Evolutionary conservation across 64 coral and sea anemone genomes (phyloP), one percentile per base, ranked within the genome.

Genomic region (Orbicella faveolata): DNA sequence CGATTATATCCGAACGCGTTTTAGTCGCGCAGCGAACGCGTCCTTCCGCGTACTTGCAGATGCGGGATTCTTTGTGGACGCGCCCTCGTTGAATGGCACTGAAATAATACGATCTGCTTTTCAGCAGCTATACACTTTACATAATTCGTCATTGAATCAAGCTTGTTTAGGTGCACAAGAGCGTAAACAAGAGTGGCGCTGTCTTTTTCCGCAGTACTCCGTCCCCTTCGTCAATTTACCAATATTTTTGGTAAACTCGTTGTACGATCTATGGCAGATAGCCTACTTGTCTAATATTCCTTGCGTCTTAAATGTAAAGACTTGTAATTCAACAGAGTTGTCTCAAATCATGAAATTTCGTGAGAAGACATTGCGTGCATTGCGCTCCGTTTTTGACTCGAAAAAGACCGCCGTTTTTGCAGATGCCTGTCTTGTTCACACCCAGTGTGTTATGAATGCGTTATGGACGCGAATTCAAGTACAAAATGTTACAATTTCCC

Each of bases 191-290:
- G 23, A 75, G 15, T 90, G 89, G 89, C 79, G 73, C 36, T 90
- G 89, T 36, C 62, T 83, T 23, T 90, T 90, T 26, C 51, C 89
- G 0, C 79, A 90, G 17, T 75, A 83, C 17, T 83, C 79, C 12
- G 75, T 83, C 21, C 34, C 54, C 11, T 90, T 74, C 48, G 34
- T 83, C 35, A 75, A 14, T n/a, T 75, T 70, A 61, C 34, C 67
- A 16, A 63, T 84, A 26, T 90, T 74, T 25, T 16, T 90, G 39
- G 68, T 83, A 21, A 90, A 83, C 44, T 26, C 89, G 3, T 90
- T 90, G 52, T 90, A 90, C 33, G 89, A 90, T 63, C 35, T 61
- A 41, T 90, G 89, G 89, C 89, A 90, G 79, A 76, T 90, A 7
- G 79, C 74, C 5, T 74, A 62, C 20, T 41, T 83, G 21, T 75